Evolutionary conservation across 2,797 vertebrate species (phyloP).

Genomic region (Characodon lateralis): DNA sequence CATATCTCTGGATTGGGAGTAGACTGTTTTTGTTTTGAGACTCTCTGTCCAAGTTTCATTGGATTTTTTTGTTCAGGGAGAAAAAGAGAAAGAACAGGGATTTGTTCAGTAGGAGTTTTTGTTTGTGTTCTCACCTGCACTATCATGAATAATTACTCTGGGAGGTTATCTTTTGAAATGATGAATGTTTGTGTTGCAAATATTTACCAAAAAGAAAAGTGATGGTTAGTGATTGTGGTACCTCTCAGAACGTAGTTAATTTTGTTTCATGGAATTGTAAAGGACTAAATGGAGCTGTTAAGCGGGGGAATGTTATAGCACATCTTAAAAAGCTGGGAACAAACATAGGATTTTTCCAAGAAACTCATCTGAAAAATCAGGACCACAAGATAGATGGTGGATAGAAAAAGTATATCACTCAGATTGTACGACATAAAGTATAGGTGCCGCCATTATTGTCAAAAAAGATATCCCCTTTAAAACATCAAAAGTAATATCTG

Average conservation of each 20-base stretch:
- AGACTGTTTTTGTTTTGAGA: too few species aligned
- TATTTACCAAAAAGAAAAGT: background rate
- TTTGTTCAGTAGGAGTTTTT: background rate
- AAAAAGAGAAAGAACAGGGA: background rate
- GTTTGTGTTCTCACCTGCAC: background rate
- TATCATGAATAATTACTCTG: background rate
- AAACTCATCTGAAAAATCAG: background rate
- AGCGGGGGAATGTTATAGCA: background rate
- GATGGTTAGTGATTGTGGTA: background rate
- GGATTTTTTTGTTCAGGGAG: background rate
- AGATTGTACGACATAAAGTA: background rate
- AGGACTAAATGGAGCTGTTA: background rate
- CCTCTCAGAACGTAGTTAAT: background rate
- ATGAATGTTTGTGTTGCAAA: background rate
- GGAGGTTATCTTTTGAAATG: background rate
- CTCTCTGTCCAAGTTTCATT: background rate
- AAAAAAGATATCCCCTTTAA: background rate
- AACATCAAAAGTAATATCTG: background rate
- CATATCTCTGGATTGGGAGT: too few species aligned
- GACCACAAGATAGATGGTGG: background rate
- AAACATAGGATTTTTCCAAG: background rate
- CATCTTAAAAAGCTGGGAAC: background rate
- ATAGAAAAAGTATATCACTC: background rate
- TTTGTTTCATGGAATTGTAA: constrained; percentile 1
- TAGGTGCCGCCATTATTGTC: background rate